Base-by-base conservation (phyloP, 2,797 vertebrate species). In the Coendou prehensilis region DNA sequence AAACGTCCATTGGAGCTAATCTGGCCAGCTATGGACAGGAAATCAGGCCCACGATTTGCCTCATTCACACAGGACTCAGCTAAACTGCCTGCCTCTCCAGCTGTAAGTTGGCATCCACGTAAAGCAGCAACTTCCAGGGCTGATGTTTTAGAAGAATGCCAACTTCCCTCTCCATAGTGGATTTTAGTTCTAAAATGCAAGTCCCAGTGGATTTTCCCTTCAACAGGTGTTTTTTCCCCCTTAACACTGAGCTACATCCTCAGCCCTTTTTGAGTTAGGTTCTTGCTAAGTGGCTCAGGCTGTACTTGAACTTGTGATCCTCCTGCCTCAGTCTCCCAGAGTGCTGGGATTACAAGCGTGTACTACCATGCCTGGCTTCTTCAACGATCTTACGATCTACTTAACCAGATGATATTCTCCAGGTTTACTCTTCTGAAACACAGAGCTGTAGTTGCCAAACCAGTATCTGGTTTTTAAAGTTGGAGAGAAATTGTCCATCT, bases 371-470 rank as follows among this genome's bases (percentile, higher is more conserved):
- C 50, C 50, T 33, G 28, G 50, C 50, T 52, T 52, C 30, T 84
- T 94, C 26, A 85, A 71, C 18, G 71, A 4, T 64, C 26, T 76
- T 37, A 47, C 3, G 63, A 30, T n/a, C 80, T 78, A 1, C 30
- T 54, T 81, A 89, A 69, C 59, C 37, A 90, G 76, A n/a, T 56
- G 33, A 87, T 33, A 57, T 41, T 28, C n/a, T 90, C 63, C 50
- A 80, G 33, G 45, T 67, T 59, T 89, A 7, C n/a, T 59, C 10
- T 47, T 89, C 50, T 94, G 90, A 97, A 87, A 87, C 45, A 81
- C 28, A 61, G 41, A 78, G 59, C 41, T 54, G 47, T 6, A 79
- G 71, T 5, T 85, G 63, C 83, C 85, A 63, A 94, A n/a, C 59
- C 13, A 41, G 28, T n/a, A 54, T 67, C 45, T 95, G 54, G 69